phyloP scores from a whole-genome alignment of 2,888 invertebrate species.

The Endomychus coccineus region DNA sequence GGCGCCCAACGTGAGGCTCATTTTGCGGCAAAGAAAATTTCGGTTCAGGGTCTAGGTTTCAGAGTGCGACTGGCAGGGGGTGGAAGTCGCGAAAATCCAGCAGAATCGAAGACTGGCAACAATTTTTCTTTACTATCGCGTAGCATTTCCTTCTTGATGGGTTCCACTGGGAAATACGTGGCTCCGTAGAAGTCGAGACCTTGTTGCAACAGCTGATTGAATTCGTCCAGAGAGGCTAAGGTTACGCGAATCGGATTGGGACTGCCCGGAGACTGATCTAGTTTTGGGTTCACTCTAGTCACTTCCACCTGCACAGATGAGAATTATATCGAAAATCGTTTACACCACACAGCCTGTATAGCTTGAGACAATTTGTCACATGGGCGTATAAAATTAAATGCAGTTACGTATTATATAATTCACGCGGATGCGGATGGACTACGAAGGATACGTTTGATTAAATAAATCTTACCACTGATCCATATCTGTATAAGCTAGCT shows the following conservation, averaged over 20 bases:
- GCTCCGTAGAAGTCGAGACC: slow-evolving; percentile 83
- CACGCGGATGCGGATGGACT: not conserved
- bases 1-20: not conserved
- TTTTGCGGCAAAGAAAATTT: not conserved
- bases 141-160: slow-evolving; percentile 52
- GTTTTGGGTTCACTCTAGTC: slow-evolving; percentile 49
- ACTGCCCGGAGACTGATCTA: slow-evolving; percentile 52
- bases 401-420: too few species aligned
- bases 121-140: slow-evolving; percentile 47
- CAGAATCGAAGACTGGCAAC: slow-evolving; percentile 75
- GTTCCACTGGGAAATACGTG: slow-evolving; percentile 79
- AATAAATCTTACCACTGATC: slow-evolving; percentile 61
- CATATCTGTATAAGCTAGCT: slow-evolving; percentile 57
- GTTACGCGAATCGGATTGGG: slow-evolving; percentile 65
- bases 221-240: slow-evolving; percentile 68
- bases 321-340: not conserved
- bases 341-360: too few species aligned
- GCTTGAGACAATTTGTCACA: too few species aligned
- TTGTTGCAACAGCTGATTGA: slow-evolving; percentile 70
- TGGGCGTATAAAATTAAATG: too few species aligned
- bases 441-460: not conserved
- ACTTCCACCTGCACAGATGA: slow-evolving; percentile 55
- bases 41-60: slow-evolving; percentile 33
- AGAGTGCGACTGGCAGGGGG: slow-evolving; percentile 68
- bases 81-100: slow-evolving; percentile 76